Evolutionary conservation across 2,888 invertebrate species (phyloP).

Genomic region (Zele albiditarsus): DNA sequence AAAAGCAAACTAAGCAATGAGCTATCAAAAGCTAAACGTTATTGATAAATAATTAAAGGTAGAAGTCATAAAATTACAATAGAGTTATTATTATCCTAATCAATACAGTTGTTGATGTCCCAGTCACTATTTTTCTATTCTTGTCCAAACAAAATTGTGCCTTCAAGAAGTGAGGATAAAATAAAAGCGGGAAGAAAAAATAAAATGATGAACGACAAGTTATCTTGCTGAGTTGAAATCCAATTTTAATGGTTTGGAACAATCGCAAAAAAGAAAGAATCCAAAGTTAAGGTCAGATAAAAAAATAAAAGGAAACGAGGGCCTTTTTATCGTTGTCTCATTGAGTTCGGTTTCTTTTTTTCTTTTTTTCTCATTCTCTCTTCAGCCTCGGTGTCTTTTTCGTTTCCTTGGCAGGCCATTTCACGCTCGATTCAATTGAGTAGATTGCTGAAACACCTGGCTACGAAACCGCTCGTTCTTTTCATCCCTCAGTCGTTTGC

Average conservation of each 20-base stretch:
- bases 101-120: background rate
- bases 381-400: background rate
- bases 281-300: background rate
- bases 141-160: background rate
- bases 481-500: background rate
- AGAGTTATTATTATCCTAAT: background rate
- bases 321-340: background rate
- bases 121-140: background rate
- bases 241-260: background rate
- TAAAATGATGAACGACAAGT: background rate
- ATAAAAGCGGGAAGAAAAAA: background rate
- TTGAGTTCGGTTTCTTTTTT: background rate
- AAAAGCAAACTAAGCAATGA: background rate
- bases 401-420: background rate
- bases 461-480: background rate
- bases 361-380: background rate
- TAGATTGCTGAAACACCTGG: conserved; percentile 24
- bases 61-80: background rate
- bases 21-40: background rate
- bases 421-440: conserved; percentile 23
- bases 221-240: background rate
- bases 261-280: background rate
- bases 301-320: background rate
- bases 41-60: background rate
- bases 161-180: background rate